Evolutionary conservation across 2,113 vertebrate genomes (phyloP).

Genomic region (Orthonyx spaldingii): DNA sequence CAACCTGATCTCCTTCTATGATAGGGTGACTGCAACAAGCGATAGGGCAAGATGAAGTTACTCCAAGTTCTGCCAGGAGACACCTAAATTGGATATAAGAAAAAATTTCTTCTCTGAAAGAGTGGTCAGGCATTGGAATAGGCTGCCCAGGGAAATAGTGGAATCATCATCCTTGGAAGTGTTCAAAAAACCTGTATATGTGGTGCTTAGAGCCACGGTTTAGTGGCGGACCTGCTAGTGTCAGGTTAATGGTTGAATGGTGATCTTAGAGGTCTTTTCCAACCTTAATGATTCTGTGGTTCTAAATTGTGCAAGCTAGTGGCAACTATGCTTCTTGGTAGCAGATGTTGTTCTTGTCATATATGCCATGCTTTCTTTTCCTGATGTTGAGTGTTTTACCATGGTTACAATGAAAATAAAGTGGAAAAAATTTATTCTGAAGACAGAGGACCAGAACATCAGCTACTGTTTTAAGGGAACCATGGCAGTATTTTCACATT

Average conservation of each 20-base stretch:
- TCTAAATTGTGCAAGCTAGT: not conserved
- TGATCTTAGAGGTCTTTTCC: not conserved
- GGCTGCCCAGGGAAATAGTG: not conserved
- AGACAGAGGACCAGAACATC: not conserved
- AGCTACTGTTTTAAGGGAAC: not conserved
- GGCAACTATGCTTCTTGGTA: not conserved
- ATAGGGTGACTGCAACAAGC: too few species aligned
- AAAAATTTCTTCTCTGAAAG: not conserved
- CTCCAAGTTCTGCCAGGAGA: not conserved
- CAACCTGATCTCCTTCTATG: not conserved
- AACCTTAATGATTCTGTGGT: not conserved
- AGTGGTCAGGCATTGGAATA: not conserved
- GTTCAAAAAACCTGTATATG: not conserved
- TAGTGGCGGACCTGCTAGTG: not conserved
- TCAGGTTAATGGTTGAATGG: not conserved
- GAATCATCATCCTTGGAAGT: not conserved
- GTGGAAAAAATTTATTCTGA: not conserved
- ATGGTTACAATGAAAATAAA: not conserved
- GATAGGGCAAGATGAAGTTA: rapidly evolving
- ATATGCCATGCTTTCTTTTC: not conserved
- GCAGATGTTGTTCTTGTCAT: not conserved
- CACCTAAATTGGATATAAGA: not conserved
- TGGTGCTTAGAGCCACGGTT: not conserved
- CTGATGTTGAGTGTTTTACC: not conserved
- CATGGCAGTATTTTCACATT: not conserved